Conservation (phyloP, 2,888 invertebrate species). For the Meloe dianella region DNA sequence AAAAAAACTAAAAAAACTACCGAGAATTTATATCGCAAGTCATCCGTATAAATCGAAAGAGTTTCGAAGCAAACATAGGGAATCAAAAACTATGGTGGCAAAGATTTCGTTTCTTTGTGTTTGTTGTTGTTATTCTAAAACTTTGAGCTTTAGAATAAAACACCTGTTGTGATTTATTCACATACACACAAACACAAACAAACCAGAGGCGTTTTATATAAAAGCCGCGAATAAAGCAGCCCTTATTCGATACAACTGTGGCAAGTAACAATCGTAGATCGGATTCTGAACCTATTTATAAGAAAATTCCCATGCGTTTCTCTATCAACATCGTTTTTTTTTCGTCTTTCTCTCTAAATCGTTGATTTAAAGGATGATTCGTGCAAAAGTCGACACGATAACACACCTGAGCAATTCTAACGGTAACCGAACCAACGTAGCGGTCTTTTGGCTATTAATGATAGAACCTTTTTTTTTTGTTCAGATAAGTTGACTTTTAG, state of each 20-base stretch:
- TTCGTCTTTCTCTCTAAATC: constrained; percentile 16
- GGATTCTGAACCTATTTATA: constrained; percentile 19
- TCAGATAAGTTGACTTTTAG: constrained; percentile 44
- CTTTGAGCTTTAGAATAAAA: constrained; percentile 18
- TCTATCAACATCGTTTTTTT: constrained; percentile 17
- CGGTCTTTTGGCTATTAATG: constrained; percentile 41
- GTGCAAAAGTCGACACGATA: constrained; percentile 46
- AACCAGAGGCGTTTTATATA: constrained; percentile 37
- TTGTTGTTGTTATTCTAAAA: constrained; percentile 16
- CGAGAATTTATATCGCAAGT: constrained; percentile 43
- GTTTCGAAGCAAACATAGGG: constrained; percentile 20
- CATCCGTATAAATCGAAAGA: constrained; percentile 40
- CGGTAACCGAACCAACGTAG: constrained; percentile 38
- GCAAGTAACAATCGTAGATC: constrained; percentile 12
- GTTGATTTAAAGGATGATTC: constrained; percentile 21
- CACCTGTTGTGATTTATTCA: constrained; percentile 36
- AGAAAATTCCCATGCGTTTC: constrained; percentile 25
- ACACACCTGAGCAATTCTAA: constrained; percentile 38
- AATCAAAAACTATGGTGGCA: constrained; percentile 15
- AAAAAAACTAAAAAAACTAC: constrained; percentile 21
- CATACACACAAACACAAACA: constrained; percentile 30
- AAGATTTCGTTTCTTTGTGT: constrained; percentile 10
- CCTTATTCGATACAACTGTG: constrained; percentile 24
- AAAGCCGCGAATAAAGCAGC: constrained; percentile 46
- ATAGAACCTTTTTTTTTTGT: constrained; percentile 34